Percentiles rank a stretch among this genome's conserved stretches.
phyloP scores from a whole-genome alignment of 2,797 vertebrate species.

The Uromys caudimaculatus region DNA sequence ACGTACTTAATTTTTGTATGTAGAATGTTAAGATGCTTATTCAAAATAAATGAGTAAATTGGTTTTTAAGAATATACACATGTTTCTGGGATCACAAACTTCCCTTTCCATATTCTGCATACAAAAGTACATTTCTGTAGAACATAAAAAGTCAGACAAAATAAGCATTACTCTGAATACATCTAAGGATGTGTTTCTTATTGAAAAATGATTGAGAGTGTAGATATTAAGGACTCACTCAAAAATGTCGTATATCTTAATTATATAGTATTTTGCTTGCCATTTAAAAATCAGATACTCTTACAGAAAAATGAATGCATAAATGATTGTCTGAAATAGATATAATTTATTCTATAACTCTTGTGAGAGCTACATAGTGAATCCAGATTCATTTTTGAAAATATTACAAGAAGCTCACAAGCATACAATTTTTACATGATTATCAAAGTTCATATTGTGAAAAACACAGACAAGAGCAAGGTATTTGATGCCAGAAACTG shows the following conservation, averaged over 20 bases:
- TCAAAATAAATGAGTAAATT: background rate
- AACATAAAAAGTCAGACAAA: background rate
- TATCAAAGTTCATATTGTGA: background rate
- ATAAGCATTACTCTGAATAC: background rate
- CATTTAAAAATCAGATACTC: background rate
- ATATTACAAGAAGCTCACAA: background rate
- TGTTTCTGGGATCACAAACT: background rate
- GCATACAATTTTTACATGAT: background rate
- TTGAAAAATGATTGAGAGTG: background rate
- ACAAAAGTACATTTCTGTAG: background rate
- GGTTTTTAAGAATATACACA: background rate
- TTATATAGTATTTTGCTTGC: background rate
- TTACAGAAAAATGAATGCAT: background rate
- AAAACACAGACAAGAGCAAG: background rate
- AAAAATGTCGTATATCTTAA: background rate
- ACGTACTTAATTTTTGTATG: background rate
- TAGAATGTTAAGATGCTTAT: background rate
- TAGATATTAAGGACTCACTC: too few relatives aligned
- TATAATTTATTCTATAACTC: background rate
- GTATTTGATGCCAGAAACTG: background rate
- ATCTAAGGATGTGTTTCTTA: background rate
- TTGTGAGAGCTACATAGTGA: background rate
- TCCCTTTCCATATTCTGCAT: background rate
- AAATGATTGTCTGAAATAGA: background rate
- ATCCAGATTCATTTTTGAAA: background rate